A percentile compares a stretch with the other conserved stretches of the same genome.
These are phyloP conservation scores for Narcine bancroftii DNA, from an alignment of 2,113 vertebrate genomes.

Conservation along the genomic window DNA sequence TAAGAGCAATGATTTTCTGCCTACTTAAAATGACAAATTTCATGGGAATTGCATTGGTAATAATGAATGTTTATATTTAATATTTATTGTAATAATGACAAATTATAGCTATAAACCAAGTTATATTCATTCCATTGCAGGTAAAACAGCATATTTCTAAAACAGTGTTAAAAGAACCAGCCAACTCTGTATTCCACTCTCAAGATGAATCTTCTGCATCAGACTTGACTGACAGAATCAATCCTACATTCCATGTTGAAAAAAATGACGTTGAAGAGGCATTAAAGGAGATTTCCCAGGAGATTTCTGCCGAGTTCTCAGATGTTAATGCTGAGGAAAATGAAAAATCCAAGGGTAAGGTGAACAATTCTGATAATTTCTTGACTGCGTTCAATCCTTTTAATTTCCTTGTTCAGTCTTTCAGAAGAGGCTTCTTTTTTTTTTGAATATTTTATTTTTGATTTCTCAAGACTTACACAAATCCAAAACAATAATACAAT, in stretches of 20 bases:
- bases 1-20: neutral
- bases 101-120: neutral
- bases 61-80: neutral
- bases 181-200: constrained; percentile 63
- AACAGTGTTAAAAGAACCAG: constrained; percentile 47
- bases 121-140: constrained; percentile 44
- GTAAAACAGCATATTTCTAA: constrained; percentile 50
- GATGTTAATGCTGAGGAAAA: constrained; percentile 58
- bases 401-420: neutral
- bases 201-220: constrained; percentile 63
- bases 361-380: neutral
- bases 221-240: constrained; percentile 52
- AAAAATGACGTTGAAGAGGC: constrained; percentile 53
- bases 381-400: neutral
- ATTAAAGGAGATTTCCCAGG: constrained; percentile 59
- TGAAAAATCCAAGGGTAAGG: constrained; percentile 8
- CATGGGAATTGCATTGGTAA: neutral
- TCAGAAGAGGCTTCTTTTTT: neutral
- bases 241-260: constrained; percentile 49
- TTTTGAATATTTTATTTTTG: no score
- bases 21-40: neutral
- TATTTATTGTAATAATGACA: constrained; percentile 1
- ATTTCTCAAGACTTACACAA: no score
- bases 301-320: constrained; percentile 68
- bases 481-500: no score